Base-by-base conservation (phyloP, 2,797 vertebrate genomes). In the Erethizon dorsatum region DNA sequence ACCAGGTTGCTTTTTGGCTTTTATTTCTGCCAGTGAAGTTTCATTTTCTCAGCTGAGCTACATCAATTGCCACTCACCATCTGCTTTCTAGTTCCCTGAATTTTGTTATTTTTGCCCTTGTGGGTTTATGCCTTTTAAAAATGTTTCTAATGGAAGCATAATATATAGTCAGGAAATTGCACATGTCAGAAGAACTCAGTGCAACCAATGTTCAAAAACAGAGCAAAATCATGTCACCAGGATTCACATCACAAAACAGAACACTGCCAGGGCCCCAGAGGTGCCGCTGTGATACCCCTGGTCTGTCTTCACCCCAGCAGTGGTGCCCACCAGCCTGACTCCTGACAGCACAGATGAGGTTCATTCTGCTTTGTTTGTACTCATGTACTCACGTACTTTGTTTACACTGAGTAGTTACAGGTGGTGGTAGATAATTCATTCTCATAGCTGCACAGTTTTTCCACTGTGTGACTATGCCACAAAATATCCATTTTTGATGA, bases 21-120 rank as follows among this genome's bases (percentile, higher is more conserved):
- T 86, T 75, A 84, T 57, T 90, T 78, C 86, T 91, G 41, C 91
- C 88, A 73, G 52, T 33, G 83, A 91, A 95, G 95, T 73, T 91
- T 13, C 1, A 7, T 84, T 93, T 93, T 93, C 83, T 97, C 84
- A 91, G 63, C 54, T 96, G 80, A 95, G 56, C 41, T 77, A 20
- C 65, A 94, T 95, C 57, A 67, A 31, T 82, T 95, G 67, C 69
- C 88, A 83, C 67, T 86, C n/a, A 83, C 92, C 83, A 95, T 95
- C 92, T 95, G 83, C 75, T 96, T 82, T 87, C 41, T 52, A 83
- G 61, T 61, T 93, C 22, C 45, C 80, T 28, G 67, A 86, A 83
- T 91, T 95, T 85, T 90, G 88, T 94, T 91, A 89, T 92, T 65
- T 96, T 82, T 94, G 56, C 95, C 79, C 56, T 85, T 83, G 37